These are phyloP conservation scores for Mugil cephalus DNA, from an alignment of 2,113 vertebrate genomes.

Conservation along the genomic window DNA sequence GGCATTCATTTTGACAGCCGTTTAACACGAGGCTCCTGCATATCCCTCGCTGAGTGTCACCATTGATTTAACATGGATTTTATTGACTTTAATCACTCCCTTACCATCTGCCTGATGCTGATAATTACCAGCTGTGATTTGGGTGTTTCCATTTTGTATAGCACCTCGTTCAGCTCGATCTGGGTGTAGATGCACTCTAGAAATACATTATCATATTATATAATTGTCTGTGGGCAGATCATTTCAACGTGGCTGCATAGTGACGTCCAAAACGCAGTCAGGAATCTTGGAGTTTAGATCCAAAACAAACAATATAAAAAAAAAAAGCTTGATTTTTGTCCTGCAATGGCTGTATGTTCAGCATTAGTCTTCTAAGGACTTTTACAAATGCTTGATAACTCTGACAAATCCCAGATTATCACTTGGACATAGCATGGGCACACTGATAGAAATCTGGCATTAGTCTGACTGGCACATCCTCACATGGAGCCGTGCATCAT, in stretches of 20 bases:
- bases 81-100: slow-evolving; percentile 22
- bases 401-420: slow-evolving; percentile 13
- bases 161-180: too few relatives aligned
- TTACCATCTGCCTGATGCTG: slow-evolving; percentile 17
- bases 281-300: too few relatives aligned
- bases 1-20: slow-evolving; percentile 1
- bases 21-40: background rate
- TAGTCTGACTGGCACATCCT: background rate
- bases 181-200: too few relatives aligned
- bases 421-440: background rate
- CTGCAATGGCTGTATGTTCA: background rate
- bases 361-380: background rate
- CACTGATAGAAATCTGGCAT: slow-evolving; percentile 1
- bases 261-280: too few relatives aligned
- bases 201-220: too few relatives aligned
- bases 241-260: too few relatives aligned
- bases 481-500: background rate
- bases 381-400: slow-evolving; percentile 12
- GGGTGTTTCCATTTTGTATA: too few relatives aligned
- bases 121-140: background rate
- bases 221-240: too few relatives aligned
- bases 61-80: slow-evolving; percentile 22
- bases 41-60: slow-evolving; percentile 1
- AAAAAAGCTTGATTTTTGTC: too few relatives aligned
- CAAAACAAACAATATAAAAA: too few relatives aligned